Evolutionary conservation across 2,888 invertebrate species (phyloP), one percentile per base, ranked within the genome.

Genomic region (Auanema freiburgensis): DNA sequence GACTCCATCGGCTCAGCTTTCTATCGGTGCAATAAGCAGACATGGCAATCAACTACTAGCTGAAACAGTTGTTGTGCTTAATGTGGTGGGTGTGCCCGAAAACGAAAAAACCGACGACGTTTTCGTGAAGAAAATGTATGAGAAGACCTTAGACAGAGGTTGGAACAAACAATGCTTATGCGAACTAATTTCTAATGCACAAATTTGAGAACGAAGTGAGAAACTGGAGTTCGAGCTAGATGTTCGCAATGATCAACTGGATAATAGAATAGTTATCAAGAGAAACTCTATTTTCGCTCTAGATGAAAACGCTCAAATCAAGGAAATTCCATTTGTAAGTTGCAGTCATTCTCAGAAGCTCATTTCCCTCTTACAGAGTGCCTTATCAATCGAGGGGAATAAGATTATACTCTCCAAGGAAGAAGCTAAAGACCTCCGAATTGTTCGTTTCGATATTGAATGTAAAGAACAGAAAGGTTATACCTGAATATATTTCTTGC

Each of bases 11-110:
- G 41, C 44, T 40, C 23, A 56, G 40, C 42, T n/a, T 6, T 16
- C 65, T n/a, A 62, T 79, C 23, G 78, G 66, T 14, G 78, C 77
- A 14, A 59, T 79, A n/a, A 71, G 72, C 53, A 63, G 68, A 18
- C 68, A 71, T 40, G 73, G 71, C 6, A 60, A 67, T 44, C 64
- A 57, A 43, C 62, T 78, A 43, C 52, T 79, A 51, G 75, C 78
- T 11, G 67, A 73, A 44, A 72, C 72, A 10, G n/a, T 50, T 16
- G 50, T 76, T 8, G 60, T 63, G 14, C 23, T 71, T 24, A 59
- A 57, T 16, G 67, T 71, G 11, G 42, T 57, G 18, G 59, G 59
- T 54, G 54, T 53, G 50, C 41, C 54, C 52, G 40, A 33, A 42
- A 24, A 59, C 41, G 61, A 67, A 24, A 66, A 59, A 42, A 44